phyloP scores from a whole-genome alignment of 2,888 invertebrate genomes.

The Leucoma salicis region DNA sequence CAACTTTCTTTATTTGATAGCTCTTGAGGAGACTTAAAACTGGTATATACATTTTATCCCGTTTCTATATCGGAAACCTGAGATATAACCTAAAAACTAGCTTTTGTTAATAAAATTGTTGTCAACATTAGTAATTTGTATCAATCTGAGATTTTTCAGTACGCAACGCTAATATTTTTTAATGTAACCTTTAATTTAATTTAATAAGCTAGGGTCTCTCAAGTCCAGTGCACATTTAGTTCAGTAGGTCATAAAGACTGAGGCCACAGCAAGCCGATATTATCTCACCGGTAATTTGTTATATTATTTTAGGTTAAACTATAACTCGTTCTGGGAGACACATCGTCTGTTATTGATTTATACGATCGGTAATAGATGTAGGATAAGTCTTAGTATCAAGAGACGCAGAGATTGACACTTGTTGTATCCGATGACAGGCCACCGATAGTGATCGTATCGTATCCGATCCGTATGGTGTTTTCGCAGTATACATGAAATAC shows the following conservation, averaged over 20 bases:
- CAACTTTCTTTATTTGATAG: no score
- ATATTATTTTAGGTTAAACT: slow-evolving; percentile 19
- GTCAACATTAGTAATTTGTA: no score
- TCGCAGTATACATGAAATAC: no score
- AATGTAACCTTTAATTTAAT: slow-evolving; percentile 15
- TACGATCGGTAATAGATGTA: slow-evolving; percentile 34
- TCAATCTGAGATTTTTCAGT: no score
- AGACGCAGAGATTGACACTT: slow-evolving; percentile 17
- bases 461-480: background rate
- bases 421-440: slow-evolving; percentile 25
- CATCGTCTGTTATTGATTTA: slow-evolving; percentile 44
- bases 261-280: slow-evolving; percentile 27
- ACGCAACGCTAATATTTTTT: background rate
- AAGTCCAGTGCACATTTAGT: slow-evolving; percentile 37
- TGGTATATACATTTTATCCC: no score
- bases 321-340: slow-evolving; percentile 27
- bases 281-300: slow-evolving; percentile 30
- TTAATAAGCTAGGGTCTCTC: slow-evolving; percentile 30
- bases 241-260: slow-evolving; percentile 44
- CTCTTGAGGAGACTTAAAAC: no score
- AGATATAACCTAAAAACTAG: no score
- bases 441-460: background rate
- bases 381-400: slow-evolving; percentile 29
- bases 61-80: no score
- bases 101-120: no score